phyloP scores from a whole-genome alignment of 2,888 invertebrate genomes.

The Leucania comma region DNA sequence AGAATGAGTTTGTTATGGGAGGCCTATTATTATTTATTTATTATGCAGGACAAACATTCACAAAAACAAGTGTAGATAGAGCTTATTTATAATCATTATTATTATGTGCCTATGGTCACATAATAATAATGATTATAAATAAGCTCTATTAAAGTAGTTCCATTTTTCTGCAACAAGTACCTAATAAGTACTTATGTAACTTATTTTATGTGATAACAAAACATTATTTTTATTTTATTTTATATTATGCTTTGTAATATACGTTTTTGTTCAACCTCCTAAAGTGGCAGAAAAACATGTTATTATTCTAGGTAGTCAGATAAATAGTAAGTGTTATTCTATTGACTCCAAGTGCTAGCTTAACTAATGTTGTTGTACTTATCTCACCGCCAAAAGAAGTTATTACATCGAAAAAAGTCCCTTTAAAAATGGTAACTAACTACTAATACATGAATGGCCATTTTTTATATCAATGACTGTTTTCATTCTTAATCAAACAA shows the following conservation, averaged over 20 bases:
- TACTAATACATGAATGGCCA: not conserved
- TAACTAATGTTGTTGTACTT: not conserved
- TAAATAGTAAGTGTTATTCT: not conserved
- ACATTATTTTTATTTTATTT: too few relatives aligned
- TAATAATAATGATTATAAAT: not conserved
- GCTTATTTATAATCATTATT: too few relatives aligned
- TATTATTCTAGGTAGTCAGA: not conserved
- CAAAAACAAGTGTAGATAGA: too few relatives aligned
- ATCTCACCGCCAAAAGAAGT: slow-evolving; percentile 6
- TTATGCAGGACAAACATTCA: too few relatives aligned
- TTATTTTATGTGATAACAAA: not conserved
- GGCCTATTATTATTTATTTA: too few relatives aligned
- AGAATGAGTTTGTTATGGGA: too few relatives aligned
- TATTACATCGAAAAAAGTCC: slow-evolving; percentile 1
- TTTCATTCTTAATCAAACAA: slow-evolving; percentile 27
- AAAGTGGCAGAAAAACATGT: slow-evolving; percentile 11
- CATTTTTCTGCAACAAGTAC: not conserved
- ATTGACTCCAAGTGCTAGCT: slow-evolving; percentile 8
- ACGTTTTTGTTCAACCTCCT: not conserved
- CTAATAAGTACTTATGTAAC: too few relatives aligned
- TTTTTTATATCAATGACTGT: slow-evolving; percentile 37
- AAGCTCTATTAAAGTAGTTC: not conserved
- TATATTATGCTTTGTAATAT: too few relatives aligned
- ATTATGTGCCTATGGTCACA: not conserved
- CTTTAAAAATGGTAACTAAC: slow-evolving; percentile 17